These are phyloP conservation scores for Falcunculus frontatus DNA, from an alignment of 2,113 vertebrate species.

Conservation along the genomic window DNA sequence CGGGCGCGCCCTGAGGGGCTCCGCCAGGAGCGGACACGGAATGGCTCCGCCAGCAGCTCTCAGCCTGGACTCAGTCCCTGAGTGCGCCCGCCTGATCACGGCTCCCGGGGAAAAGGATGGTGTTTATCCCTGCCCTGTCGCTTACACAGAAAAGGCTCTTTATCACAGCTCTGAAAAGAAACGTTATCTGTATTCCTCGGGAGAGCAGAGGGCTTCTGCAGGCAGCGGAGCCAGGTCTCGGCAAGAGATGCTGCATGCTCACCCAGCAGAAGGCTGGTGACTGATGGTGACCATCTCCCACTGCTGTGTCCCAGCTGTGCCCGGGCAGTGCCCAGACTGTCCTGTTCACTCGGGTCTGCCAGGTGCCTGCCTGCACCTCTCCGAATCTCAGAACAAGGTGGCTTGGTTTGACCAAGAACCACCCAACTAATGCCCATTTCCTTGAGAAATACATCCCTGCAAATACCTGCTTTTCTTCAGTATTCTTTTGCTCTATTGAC, in stretches of 20 bases:
- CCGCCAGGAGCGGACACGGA: background rate
- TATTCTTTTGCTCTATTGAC: background rate
- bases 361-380: background rate
- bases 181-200: background rate
- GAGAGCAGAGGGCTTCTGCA: background rate
- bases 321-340: rapidly evolving
- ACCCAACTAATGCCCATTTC: background rate
- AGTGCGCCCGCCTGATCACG: rapidly evolving
- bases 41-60: background rate
- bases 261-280: background rate
- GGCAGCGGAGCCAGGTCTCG: rapidly evolving
- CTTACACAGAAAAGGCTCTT: background rate
- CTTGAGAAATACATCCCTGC: background rate
- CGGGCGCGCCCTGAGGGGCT: background rate
- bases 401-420: background rate
- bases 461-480: background rate
- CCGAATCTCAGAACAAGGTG: background rate
- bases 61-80: too few species aligned
- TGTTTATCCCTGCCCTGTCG: background rate
- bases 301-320: background rate
- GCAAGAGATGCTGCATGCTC: background rate
- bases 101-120: background rate
- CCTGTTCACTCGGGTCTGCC: rapidly evolving
- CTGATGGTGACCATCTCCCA: background rate
- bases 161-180: background rate